phyloP scores from a whole-genome alignment of 2,797 vertebrate genomes.

The Clarias pachynema region DNA sequence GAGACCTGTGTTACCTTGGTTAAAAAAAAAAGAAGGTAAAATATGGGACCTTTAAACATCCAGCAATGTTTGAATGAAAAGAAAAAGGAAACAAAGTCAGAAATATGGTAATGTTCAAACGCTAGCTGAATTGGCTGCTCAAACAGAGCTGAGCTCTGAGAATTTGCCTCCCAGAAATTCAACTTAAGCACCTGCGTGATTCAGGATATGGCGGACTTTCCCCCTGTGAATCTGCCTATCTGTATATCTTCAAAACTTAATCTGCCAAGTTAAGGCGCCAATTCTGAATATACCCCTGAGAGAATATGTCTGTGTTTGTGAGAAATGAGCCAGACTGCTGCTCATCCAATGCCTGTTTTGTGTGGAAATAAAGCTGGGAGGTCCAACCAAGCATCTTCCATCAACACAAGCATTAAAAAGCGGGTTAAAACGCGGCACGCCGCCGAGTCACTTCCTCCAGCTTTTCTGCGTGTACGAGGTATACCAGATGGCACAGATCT shows the following conservation, averaged over 20 bases:
- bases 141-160: background rate
- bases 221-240: background rate
- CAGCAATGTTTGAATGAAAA: background rate
- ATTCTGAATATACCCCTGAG: slow-evolving; percentile 9
- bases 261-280: background rate
- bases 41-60: background rate
- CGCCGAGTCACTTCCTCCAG: slow-evolving; percentile 20
- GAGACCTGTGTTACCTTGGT: no score
- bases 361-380: slow-evolving; percentile 28
- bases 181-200: background rate
- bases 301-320: slow-evolving; percentile 13
- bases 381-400: slow-evolving; percentile 29
- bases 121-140: background rate
- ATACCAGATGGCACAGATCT: slow-evolving; percentile 59
- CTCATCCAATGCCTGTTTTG: slow-evolving; percentile 38
- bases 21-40: no score
- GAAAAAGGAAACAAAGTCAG: background rate
- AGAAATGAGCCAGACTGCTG: slow-evolving; percentile 53
- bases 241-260: background rate
- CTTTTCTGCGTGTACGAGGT: slow-evolving; percentile 20
- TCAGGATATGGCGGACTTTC: background rate
- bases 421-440: slow-evolving; percentile 31
- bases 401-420: slow-evolving; percentile 40
- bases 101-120: background rate
- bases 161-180: background rate